Evolutionary conservation across 2,113 vertebrate genomes (phyloP).

Genomic region (Astatoreochromis straeleni): DNA sequence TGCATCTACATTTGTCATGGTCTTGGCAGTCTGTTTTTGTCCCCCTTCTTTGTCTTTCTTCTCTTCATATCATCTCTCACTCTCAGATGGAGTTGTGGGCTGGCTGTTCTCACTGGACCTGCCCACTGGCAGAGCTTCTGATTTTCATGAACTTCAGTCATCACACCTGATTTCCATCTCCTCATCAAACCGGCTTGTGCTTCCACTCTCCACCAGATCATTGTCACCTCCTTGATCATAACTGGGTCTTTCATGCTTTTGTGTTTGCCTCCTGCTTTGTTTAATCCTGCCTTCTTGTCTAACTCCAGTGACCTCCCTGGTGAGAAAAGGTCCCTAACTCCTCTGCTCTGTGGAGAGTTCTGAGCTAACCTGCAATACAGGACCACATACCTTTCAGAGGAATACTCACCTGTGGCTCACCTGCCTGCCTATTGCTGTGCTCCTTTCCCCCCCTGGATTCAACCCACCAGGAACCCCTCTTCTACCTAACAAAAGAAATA

Average conservation of each 20-base stretch:
- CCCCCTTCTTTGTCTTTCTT: not conserved
- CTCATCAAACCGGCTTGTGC: not conserved
- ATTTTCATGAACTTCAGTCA: not conserved
- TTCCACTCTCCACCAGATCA: not conserved
- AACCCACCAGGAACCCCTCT: not conserved
- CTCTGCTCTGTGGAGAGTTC: not conserved
- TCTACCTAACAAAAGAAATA: not conserved
- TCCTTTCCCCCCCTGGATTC: accelerated
- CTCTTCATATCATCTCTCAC: not conserved
- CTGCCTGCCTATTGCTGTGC: not conserved
- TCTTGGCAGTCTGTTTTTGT: not conserved
- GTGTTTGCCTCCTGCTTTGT: not conserved
- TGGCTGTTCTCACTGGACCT: not conserved
- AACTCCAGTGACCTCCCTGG: not conserved
- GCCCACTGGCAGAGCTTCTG: not conserved
- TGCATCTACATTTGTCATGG: not conserved
- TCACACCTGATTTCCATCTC: not conserved
- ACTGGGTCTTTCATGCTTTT: not conserved
- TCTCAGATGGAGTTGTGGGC: not conserved
- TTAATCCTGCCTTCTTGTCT: not conserved
- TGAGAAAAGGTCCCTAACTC: not conserved
- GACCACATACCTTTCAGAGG: not conserved
- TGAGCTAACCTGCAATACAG: not conserved
- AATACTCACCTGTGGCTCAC: not conserved
- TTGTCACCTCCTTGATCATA: not conserved